These are phyloP conservation scores for Uropetala carovei DNA, from an alignment of 2,888 invertebrate genomes.

Conservation along the genomic window DNA sequence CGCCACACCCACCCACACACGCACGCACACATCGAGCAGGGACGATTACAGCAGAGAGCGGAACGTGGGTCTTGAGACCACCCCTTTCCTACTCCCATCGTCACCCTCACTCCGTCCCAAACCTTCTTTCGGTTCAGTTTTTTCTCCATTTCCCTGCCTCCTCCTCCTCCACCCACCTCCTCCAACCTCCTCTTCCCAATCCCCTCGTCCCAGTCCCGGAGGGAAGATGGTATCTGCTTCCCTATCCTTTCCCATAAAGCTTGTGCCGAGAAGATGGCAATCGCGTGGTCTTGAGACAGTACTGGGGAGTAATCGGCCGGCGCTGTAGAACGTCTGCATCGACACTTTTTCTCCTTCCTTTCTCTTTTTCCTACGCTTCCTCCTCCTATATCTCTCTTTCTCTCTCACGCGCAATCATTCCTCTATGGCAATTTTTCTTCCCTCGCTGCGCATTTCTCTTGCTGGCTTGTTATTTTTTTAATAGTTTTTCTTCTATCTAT, in stretches of 20 bases:
- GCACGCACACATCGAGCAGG: background rate
- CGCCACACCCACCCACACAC: background rate
- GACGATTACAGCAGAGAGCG: background rate
- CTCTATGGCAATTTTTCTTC: background rate
- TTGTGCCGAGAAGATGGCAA: constrained; percentile 19
- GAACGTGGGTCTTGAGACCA: background rate
- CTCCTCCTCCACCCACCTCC: no score
- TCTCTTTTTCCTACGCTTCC: constrained; percentile 22
- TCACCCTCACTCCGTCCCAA: background rate
- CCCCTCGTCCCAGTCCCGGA: background rate
- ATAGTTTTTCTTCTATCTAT: background rate
- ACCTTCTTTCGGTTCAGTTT: background rate
- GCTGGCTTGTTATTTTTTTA: background rate
- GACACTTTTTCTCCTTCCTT: background rate
- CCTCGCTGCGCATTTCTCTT: background rate
- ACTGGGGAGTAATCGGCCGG: constrained; percentile 13
- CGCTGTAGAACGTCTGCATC: constrained; percentile 32
- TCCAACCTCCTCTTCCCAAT: background rate
- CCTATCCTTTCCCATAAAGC: constrained; percentile 28
- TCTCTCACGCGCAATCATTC: background rate
- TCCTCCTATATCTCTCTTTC: no score
- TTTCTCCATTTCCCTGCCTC: background rate
- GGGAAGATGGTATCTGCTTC: constrained; percentile 16
- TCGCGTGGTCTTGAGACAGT: background rate
- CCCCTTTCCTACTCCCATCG: constrained; percentile 14